Evolutionary conservation across 2,888 invertebrate species (phyloP).

Genomic region (Drosophila melanosoma): DNA sequence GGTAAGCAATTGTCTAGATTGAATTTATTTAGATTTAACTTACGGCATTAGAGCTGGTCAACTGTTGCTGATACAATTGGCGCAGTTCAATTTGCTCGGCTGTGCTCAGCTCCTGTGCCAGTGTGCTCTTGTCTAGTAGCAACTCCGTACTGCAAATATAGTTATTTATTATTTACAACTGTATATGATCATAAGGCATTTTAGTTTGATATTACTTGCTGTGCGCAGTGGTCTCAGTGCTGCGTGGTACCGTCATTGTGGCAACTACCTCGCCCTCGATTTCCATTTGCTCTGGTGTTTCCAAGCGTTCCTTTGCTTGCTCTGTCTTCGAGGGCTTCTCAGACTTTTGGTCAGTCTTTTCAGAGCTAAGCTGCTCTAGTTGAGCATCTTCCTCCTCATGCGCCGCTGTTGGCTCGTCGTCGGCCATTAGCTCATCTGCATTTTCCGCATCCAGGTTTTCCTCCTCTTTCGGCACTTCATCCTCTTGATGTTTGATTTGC

Average conservation of each 20-base stretch:
- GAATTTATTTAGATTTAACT: slow-evolving; percentile 15
- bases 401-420: slow-evolving; percentile 84
- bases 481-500: slow-evolving; percentile 87
- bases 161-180: neutral
- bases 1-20: neutral
- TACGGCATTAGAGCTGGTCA: slow-evolving; percentile 74
- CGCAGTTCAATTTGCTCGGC: slow-evolving; percentile 80
- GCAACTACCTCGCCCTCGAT: slow-evolving; percentile 91
- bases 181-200: neutral
- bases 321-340: slow-evolving; percentile 83
- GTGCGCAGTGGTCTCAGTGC: slow-evolving; percentile 91
- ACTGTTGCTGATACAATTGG: slow-evolving; percentile 82
- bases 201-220: slow-evolving; percentile 86
- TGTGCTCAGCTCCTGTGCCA: slow-evolving; percentile 75
- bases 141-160: slow-evolving; percentile 73
- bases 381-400: slow-evolving; percentile 59
- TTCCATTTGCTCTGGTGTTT: slow-evolving; percentile 86
- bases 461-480: slow-evolving; percentile 87
- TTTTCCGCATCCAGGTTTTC: slow-evolving; percentile 86
- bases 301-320: slow-evolving; percentile 86
- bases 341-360: slow-evolving; percentile 85
- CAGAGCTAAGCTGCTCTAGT: slow-evolving; percentile 84
- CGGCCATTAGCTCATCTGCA: slow-evolving; percentile 84
- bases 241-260: slow-evolving; percentile 89
- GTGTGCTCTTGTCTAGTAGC: slow-evolving; percentile 74